Evolutionary conservation across 2,113 vertebrate genomes (phyloP), one percentile per base, ranked within the genome.

Genomic region (Perognathus longimembris): DNA sequence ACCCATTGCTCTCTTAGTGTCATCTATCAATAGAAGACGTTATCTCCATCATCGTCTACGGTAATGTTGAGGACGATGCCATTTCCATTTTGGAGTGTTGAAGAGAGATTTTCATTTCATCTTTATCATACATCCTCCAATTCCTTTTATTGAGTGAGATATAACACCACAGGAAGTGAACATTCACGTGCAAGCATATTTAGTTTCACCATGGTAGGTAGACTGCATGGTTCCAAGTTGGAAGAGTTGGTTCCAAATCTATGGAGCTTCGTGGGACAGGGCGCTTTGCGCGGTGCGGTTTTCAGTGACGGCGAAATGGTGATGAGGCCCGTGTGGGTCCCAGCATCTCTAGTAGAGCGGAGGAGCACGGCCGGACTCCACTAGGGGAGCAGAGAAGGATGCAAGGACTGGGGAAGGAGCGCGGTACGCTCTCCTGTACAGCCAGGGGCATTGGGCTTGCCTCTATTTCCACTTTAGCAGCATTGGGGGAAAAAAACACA

Each of bases 401-500:
- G 45, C 30, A 4, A 1, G 17, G 8, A 22, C 1, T 61, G 2
- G 7, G 11, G 15, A 45, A 30, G 34, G 7, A 15, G 32, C 7
- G 2, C 4, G 2, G 0, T 0, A 0, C 3, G 1, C 2, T n/a
- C 6, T 6, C 17, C 11, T 12, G 20, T 10, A 28, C 9, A 1
- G 3, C 4, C 4, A 21, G 7, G 15, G 38, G 8, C 21, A 14
- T 21, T 2, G 14, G 6, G 22, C 8, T 36, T 12, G 30, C 3
- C 4, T 63, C n/a, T 86, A 28, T 32, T 74, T 54, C 2, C 3
- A 40, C 12, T 20, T 18, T 5, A 26, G 20, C 54, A 18, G 20
- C 4, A 6, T 38, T 59, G 28, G 30, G 1, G 17, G 14, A 12
- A 10, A 9, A 26, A 17, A n/a, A 18, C 3, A 2, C 20, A 63